Percentiles rank a stretch among this genome's conserved stretches.
Evolutionary conservation across 2,113 vertebrate genomes (phyloP).

Genomic region (Oreochromis aureus): DNA sequence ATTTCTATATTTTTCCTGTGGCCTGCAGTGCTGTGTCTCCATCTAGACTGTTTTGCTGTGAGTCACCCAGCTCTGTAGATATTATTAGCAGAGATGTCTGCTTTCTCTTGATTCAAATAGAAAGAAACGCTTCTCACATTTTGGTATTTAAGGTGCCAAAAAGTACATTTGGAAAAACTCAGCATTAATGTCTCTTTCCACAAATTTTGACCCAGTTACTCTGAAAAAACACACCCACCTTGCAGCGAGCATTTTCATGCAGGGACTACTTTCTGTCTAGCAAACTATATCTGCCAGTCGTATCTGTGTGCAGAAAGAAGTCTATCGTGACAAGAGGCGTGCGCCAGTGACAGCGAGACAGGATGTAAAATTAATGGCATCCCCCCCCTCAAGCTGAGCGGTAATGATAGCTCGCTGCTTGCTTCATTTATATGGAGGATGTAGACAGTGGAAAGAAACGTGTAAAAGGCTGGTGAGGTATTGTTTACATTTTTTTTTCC

Average conservation of each 20-base stretch:
- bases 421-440: background rate
- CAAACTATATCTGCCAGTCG: background rate
- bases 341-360: background rate
- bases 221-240: rapidly evolving
- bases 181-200: background rate
- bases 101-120: background rate
- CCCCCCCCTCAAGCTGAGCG: background rate
- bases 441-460: background rate
- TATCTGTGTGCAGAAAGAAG: background rate
- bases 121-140: background rate
- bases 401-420: background rate
- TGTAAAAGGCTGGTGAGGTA: background rate
- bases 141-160: background rate
- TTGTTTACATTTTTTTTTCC: background rate
- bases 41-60: background rate
- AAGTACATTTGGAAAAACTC: background rate
- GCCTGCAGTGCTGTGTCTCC: background rate
- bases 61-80: background rate
- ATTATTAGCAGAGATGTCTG: background rate
- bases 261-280: background rate
- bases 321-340: background rate
- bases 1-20: background rate
- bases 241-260: background rate
- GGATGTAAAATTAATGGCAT: background rate
- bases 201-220: background rate